Evolutionary conservation across 2,888 invertebrate genomes (phyloP).

Genomic region (Plagodis dolabraria): DNA sequence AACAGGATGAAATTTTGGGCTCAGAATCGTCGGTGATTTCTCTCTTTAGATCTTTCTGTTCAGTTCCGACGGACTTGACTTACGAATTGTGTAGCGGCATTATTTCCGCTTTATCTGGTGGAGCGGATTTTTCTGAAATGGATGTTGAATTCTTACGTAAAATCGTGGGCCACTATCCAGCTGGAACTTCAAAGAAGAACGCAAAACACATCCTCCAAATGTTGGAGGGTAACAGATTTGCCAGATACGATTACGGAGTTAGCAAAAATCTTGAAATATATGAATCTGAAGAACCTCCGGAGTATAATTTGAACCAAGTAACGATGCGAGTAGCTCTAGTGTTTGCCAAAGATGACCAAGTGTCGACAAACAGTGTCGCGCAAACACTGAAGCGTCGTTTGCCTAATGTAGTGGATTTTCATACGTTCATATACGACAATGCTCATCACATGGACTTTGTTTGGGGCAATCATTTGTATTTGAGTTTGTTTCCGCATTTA

Average conservation of each 20-base stretch:
- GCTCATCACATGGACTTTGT: slow-evolving; percentile 47
- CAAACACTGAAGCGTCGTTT: slow-evolving; percentile 33
- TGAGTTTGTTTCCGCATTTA: slow-evolving; percentile 41
- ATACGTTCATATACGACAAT: slow-evolving; percentile 25
- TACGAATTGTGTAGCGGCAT: slow-evolving; percentile 20
- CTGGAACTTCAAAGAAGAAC: slow-evolving; percentile 33
- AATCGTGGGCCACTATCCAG: slow-evolving; percentile 38
- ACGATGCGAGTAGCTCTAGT: slow-evolving; percentile 37
- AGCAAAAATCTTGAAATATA: slow-evolving; percentile 35
- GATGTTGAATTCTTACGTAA: slow-evolving; percentile 33
- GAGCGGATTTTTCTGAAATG: slow-evolving; percentile 33
- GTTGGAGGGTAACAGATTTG: slow-evolving; percentile 21
- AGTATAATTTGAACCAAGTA: slow-evolving; percentile 31
- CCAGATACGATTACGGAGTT: slow-evolving; percentile 41
- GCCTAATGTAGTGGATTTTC: slow-evolving; percentile 44
- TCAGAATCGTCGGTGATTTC: slow-evolving; percentile 3
- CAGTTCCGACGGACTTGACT: slow-evolving; percentile 1
- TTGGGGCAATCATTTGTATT: slow-evolving; percentile 41
- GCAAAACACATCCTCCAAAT: slow-evolving; percentile 33
- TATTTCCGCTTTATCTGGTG: slow-evolving; percentile 22
- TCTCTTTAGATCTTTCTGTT: slow-evolving; percentile 21
- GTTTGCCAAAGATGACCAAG: slow-evolving; percentile 40
- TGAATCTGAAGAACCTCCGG: slow-evolving; percentile 34
- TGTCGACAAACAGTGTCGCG: slow-evolving; percentile 40
- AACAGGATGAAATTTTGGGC: slow-evolving; percentile 25